Evolutionary conservation across 2,888 invertebrate genomes (phyloP), one percentile per base, ranked within the genome.

Genomic region (Itoplectis maculator): DNA sequence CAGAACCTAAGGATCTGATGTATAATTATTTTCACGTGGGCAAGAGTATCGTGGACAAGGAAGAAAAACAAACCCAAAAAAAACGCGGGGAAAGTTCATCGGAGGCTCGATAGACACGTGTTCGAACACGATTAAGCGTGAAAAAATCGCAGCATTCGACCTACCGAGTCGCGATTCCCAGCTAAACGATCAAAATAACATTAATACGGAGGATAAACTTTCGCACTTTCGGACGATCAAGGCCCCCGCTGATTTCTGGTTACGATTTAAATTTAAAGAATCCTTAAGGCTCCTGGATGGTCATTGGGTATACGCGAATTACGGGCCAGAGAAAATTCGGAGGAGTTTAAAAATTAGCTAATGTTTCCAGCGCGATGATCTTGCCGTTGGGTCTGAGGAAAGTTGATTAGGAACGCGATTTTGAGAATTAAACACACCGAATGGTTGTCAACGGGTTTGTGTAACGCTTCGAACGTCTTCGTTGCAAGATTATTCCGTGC

Each of bases 21-120:
- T 65, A 61, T 37, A 65, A 65, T 65, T 65, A 65, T 65, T 70
- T 70, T 54, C 49, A 66, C 45, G 59, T 59, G 72, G 45, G 59
- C 42, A 3, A 59, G 45, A 72, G 42, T 23, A 72, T 9, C 59
- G 59, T 45, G 69, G 69, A 42, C 51, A 8, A n/a, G 23, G 54
- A 56, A 20, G 61, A 0, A 11, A 6, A 47, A 2, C n/a, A n/a
- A n/a, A n/a, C n/a, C n/a, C n/a, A 65, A 59, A 20, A 51, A 40
- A 8, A 20, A 18, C 47, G 47, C 35, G n/a, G 51, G 13, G n/a
- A 13, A 13, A 47, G 15, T n/a, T n/a, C 23, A 23, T 54, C 47
- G 69, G n/a, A 69, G 61, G 20, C 37, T 59, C 35, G n/a, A 37
- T n/a, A n/a, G n/a, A 59, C 8, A 37, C 59, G 59, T 15, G 37